Evolutionary conservation across 1,140 invertebrate species (phyloP), one percentile per base, ranked within the genome.

Genomic region (Saccostrea glomerata): DNA sequence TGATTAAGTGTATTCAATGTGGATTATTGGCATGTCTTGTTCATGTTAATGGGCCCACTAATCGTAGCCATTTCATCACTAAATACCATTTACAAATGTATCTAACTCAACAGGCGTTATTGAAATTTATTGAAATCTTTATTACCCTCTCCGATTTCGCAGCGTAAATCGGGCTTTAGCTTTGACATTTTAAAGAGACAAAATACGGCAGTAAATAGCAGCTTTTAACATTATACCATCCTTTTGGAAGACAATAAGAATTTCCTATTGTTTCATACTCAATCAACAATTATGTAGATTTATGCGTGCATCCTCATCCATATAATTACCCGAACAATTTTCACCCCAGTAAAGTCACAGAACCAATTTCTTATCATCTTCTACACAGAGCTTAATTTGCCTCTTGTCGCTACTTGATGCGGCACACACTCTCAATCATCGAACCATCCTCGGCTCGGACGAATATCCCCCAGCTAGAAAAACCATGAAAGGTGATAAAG

Each of bases 201-300:
- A 77, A 85, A 85, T 85, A 85, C 60, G 25, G 36, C 30, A 54
- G 56, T 36, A 85, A 85, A 87, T 60, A 84, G 86, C 30, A 58
- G 86, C 86, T 87, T 87, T 87, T 56, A 84, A 83, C 86, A 87
- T 82, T 60, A 87, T 84, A 84, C 82, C 86, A 84, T 85, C 77
- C 56, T 63, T 84, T 58, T 63, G 82, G 58, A 54, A 87, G 86
- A 60, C 82, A 66, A 87, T 84, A 60, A 54, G 36, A 66, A 84
- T 60, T 84, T 60, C 86, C 82, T 84, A 87, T 87, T 87, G 82
- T 66, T 47, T 20, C 77, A 85, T 60, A 85, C 55, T 60, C 56
- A 85, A 63, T 40, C 82, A 20, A 15, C 54, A 84, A 87, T 87
- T 87, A 87, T 84, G 77, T 84, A 58, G 82, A 87, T 87, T 87